Evolutionary conservation across 2,888 invertebrate genomes (phyloP).

Genomic region (Chrysotoxum bicinctum): DNA sequence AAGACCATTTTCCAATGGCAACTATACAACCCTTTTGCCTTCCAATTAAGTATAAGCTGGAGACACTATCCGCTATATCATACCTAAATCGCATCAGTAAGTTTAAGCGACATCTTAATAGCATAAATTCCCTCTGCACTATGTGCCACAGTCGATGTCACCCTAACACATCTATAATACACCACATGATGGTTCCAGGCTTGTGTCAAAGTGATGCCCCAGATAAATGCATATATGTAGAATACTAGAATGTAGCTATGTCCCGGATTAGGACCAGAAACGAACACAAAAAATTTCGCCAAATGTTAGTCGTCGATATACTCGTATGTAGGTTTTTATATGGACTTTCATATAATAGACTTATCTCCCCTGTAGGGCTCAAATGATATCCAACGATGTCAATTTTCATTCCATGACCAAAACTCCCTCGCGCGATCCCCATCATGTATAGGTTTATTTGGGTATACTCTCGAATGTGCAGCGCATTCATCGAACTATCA

Average conservation of each 20-base stretch:
- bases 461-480: background rate
- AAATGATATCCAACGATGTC: conserved; percentile 56
- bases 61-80: background rate
- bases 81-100: conserved; percentile 19
- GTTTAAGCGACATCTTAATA: conserved; percentile 30
- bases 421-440: background rate
- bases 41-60: conserved; percentile 13
- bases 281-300: conserved; percentile 1
- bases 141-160: no score
- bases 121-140: background rate
- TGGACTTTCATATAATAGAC: conserved; percentile 51
- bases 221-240: conserved; percentile 46
- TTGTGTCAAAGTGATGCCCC: conserved; percentile 45
- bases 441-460: background rate
- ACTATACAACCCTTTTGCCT: no score
- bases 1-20: no score
- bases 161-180: background rate
- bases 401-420: conserved; percentile 48
- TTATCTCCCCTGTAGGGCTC: conserved; percentile 63
- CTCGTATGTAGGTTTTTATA: background rate
- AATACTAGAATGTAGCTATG: no score
- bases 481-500: conserved; percentile 6
- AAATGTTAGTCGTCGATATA: conserved; percentile 24
- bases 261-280: conserved; percentile 20
- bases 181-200: conserved; percentile 27